Conservation (phyloP, 1,140 invertebrate species). For the Cyrtorhinus lividipennis region DNA sequence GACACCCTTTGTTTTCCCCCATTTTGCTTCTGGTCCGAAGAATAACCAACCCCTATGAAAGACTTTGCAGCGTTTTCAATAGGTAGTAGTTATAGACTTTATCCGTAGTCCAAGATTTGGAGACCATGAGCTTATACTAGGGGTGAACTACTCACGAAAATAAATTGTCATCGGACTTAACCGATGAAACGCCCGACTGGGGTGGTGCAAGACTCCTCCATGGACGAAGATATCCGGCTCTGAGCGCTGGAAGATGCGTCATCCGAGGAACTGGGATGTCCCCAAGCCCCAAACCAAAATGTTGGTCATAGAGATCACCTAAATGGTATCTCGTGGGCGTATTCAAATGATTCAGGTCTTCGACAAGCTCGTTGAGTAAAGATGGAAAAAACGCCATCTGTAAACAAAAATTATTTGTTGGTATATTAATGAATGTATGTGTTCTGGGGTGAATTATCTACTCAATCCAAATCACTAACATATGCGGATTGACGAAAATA, state of each 20-base stretch:
- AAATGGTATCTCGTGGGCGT: not conserved
- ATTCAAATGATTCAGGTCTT: not conserved
- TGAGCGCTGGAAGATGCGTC: not conserved
- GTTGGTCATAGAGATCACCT: constrained; percentile 10
- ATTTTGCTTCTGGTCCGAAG: too few relatives aligned
- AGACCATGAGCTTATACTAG: not conserved
- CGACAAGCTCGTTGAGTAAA: not conserved
- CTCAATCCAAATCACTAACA: too few relatives aligned
- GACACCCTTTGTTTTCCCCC: too few relatives aligned
- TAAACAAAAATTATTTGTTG: not conserved
- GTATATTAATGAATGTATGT: too few relatives aligned
- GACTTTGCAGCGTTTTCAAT: too few relatives aligned
- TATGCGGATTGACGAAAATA: too few relatives aligned
- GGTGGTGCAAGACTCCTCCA: not conserved
- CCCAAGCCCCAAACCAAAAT: constrained; percentile 1
- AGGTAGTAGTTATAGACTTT: too few relatives aligned
- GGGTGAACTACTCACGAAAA: not conserved
- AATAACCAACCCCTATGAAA: too few relatives aligned
- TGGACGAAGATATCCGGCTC: constrained; percentile 4
- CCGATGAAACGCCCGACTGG: not conserved
- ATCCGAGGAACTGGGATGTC: not conserved
- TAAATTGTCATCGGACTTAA: not conserved
- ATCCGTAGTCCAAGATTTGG: too few relatives aligned
- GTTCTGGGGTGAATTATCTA: too few relatives aligned
- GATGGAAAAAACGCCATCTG: not conserved